Conservation (phyloP, 2,113 vertebrate species). For the Dicerorhinus sumatrensis region DNA sequence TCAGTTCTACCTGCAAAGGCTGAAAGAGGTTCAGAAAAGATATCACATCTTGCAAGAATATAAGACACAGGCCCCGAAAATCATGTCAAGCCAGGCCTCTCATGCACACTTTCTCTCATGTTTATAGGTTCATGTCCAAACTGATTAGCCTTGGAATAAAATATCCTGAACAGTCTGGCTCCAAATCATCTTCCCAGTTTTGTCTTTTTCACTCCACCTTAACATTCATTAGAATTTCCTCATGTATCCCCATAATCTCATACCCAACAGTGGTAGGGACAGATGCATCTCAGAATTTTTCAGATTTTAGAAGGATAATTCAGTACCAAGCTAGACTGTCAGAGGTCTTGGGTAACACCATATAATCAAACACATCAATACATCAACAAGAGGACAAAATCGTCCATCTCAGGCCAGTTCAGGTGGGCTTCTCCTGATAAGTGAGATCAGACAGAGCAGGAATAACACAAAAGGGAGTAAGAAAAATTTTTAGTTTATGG, state of each 20-base stretch:
- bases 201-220: not conserved
- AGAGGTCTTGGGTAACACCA: not conserved
- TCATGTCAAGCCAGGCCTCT: not conserved
- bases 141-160: constrained; percentile 26
- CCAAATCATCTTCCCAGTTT: constrained; percentile 2
- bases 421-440: not conserved
- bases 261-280: not conserved
- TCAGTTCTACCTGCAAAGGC: not conserved
- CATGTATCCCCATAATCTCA: not conserved
- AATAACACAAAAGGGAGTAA: not conserved
- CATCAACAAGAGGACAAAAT: not conserved
- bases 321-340: not conserved
- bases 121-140: not conserved
- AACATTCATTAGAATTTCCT: not conserved
- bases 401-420: not conserved
- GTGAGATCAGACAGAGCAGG: not conserved
- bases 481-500: not conserved
- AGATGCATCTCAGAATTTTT: not conserved
- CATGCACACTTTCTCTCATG: not conserved
- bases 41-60: not conserved
- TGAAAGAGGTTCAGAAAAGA: not conserved
- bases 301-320: not conserved
- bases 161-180: not conserved
- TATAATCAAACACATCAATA: not conserved
- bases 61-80: not conserved